Evolutionary conservation across 2,888 invertebrate genomes (phyloP).

Genomic region (Brachyptera risi): DNA sequence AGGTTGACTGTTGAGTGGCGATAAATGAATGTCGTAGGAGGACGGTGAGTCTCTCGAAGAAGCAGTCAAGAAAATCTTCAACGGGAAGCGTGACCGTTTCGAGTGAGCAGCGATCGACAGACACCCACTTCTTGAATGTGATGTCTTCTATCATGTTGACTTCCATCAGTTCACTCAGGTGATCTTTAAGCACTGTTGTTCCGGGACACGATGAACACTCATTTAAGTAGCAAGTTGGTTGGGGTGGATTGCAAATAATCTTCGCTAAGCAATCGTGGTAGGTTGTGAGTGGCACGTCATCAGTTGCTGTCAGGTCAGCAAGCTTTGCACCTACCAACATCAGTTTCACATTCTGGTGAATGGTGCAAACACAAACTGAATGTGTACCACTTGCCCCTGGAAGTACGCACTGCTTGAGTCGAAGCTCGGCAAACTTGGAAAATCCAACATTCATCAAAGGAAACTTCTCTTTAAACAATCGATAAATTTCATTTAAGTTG

Average conservation of each 20-base stretch:
- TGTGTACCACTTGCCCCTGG: slow-evolving; percentile 14
- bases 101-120: too few species aligned
- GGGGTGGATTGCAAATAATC: neutral
- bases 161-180: too few species aligned
- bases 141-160: too few species aligned
- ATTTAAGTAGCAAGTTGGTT: neutral
- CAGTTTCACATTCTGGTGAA: slow-evolving; percentile 7
- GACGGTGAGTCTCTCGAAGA: neutral
- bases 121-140: too few species aligned
- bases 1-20: neutral
- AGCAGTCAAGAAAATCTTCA: neutral
- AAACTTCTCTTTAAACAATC: neutral
- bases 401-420: slow-evolving; percentile 19
- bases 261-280: neutral
- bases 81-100: neutral
- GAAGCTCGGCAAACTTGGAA: slow-evolving; percentile 21
- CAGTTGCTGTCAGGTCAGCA: neutral
- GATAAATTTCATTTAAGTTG: slow-evolving; percentile 1
- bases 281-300: neutral
- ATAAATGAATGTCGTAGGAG: neutral
- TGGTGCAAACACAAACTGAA: slow-evolving; percentile 10
- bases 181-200: too few species aligned
- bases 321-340: neutral
- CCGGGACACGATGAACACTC: neutral
- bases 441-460: neutral